Percentiles rank a stretch among this genome's conserved stretches.
Evolutionary conservation across 2,888 invertebrate species (phyloP).

Genomic region (Aphrophora alni): DNA sequence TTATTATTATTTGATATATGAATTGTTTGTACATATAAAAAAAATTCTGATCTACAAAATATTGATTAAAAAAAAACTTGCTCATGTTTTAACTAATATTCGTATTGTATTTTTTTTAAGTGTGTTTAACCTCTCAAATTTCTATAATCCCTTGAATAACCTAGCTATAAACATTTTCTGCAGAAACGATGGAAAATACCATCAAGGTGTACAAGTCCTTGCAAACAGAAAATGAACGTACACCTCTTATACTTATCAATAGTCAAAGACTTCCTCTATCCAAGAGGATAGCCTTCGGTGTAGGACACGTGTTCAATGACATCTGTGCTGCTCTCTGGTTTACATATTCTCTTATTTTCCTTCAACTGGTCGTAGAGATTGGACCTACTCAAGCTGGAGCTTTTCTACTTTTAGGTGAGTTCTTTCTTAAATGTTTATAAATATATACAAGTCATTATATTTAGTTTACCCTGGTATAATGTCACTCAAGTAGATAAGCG

Average conservation of each 20-base stretch:
- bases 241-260: slow-evolving; percentile 26
- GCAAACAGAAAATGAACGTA: slow-evolving; percentile 22
- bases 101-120: no score
- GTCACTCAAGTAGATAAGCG: no score
- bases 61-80: no score
- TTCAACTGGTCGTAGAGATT: slow-evolving; percentile 66
- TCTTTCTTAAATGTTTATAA: not conserved
- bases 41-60: no score
- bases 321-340: slow-evolving; percentile 95
- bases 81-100: no score
- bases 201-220: slow-evolving; percentile 20
- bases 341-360: slow-evolving; percentile 85
- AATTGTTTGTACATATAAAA: no score
- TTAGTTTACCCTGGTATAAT: no score
- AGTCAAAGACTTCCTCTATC: slow-evolving; percentile 14
- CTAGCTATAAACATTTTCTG: no score
- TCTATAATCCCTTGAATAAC: no score
- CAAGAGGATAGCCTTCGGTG: slow-evolving; percentile 65
- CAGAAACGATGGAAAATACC: slow-evolving; percentile 37
- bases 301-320: slow-evolving; percentile 92
- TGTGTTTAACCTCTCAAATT: no score
- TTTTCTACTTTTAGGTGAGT: slow-evolving; percentile 72
- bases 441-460: not conserved
- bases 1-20: no score
- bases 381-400: slow-evolving; percentile 60